phyloP scores from a whole-genome alignment of 2,113 vertebrate species.

The Phrynocephalus versicolor region DNA sequence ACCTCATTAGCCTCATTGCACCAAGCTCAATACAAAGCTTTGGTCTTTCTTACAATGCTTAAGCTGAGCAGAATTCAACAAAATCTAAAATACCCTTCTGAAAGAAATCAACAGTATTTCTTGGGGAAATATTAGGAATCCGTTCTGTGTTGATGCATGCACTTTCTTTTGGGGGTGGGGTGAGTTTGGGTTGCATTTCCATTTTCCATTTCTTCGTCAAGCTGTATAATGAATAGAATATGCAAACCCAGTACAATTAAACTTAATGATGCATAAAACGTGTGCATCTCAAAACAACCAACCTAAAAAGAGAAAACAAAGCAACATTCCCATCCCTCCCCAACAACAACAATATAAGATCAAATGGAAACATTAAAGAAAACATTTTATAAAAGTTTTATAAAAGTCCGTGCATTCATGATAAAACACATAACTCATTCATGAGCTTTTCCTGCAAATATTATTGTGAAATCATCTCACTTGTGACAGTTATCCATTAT shows the following conservation, averaged over 20 bases:
- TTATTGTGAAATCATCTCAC: not conserved
- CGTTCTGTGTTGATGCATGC: not conserved
- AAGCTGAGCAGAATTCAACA: not conserved
- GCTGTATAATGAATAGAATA: not conserved
- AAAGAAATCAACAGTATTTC: not conserved
- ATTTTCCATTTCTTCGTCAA: not conserved
- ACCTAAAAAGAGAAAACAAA: not conserved
- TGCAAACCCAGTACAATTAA: not conserved
- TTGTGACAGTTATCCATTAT: not conserved
- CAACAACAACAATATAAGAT: not conserved
- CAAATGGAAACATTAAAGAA: not conserved
- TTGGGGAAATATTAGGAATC: not conserved
- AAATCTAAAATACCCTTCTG: not conserved
- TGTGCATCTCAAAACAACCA: not conserved
- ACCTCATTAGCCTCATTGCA: too few relatives aligned
- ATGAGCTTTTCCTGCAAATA: too few relatives aligned
- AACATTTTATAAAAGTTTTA: too few relatives aligned
- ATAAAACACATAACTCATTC: not conserved
- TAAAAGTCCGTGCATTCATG: not conserved
- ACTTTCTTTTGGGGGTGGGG: not conserved
- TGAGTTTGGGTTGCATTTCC: not conserved
- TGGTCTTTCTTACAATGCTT: not conserved
- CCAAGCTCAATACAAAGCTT: not conserved
- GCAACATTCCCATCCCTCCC: too few relatives aligned
- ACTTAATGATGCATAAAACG: not conserved